Conservation (phyloP, 2,113 vertebrate species). For the Poicephalus meyeri region DNA sequence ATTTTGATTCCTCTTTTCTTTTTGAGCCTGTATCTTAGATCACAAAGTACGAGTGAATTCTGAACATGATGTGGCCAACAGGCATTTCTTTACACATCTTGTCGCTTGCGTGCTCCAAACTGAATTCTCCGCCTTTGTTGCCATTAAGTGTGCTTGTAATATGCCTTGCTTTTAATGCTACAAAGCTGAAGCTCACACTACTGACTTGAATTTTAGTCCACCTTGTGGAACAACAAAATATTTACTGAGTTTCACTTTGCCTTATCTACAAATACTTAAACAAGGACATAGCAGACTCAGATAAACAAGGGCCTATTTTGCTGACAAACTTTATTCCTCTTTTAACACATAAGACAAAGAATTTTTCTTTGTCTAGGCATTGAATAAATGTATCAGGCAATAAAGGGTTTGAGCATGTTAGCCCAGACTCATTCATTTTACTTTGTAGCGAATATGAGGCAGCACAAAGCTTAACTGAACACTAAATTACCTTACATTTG, state of each 20-base stretch:
- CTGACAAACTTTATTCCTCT: background rate
- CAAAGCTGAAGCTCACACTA: background rate
- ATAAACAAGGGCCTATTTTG: background rate
- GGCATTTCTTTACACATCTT: background rate
- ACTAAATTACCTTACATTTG: background rate
- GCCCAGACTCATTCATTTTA: background rate
- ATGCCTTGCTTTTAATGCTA: background rate
- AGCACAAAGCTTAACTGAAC: background rate
- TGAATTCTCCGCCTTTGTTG: background rate
- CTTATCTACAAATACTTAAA: background rate
- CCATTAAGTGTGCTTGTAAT: background rate
- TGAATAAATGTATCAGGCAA: background rate
- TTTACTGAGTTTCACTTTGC: background rate
- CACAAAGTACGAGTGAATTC: background rate
- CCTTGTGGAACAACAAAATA: constrained; percentile 8
- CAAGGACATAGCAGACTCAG: background rate
- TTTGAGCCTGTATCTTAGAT: background rate
- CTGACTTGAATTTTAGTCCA: constrained; percentile 2
- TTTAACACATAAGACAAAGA: background rate
- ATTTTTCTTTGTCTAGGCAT: background rate
- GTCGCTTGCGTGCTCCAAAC: background rate
- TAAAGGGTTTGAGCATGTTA: background rate
- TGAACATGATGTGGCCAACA: background rate
- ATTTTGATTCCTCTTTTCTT: background rate
- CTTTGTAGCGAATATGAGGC: background rate